Percentiles rank a stretch among this genome's conserved stretches.
Conservation (phyloP, 2,888 invertebrate genomes). For the Melangyna quadrimaculata region DNA sequence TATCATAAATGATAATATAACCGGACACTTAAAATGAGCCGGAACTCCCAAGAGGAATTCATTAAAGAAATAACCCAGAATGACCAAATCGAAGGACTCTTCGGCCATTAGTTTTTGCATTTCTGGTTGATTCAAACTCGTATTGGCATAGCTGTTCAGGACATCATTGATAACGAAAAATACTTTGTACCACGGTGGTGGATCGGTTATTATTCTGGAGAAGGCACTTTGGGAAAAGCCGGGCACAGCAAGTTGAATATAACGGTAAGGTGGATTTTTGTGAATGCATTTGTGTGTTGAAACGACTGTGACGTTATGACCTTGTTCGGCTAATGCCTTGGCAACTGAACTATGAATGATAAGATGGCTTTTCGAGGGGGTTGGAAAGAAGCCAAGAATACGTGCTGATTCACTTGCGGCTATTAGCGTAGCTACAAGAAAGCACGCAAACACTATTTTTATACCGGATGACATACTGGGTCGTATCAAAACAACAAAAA, state of each 20-base stretch:
- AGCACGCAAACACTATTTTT: neutral
- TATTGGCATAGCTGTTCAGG: conserved; percentile 13
- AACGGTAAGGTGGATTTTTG: conserved; percentile 40
- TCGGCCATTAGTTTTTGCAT: conserved; percentile 63
- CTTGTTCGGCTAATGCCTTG: conserved; percentile 74
- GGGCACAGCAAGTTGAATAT: conserved; percentile 30
- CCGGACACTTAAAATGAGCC: conserved; percentile 77
- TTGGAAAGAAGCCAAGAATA: conserved; percentile 76
- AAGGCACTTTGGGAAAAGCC: neutral
- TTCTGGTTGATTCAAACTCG: conserved; percentile 30
- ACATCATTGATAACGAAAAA: neutral
- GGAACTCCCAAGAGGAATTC: conserved; percentile 76
- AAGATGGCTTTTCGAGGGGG: conserved; percentile 76
- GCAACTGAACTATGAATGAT: conserved; percentile 76
- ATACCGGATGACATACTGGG: neutral
- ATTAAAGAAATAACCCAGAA: conserved; percentile 71
- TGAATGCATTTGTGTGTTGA: conserved; percentile 69
- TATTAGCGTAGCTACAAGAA: neutral
- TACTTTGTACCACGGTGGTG: neutral
- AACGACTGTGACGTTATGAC: conserved; percentile 78
- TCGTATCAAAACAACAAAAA: neutral
- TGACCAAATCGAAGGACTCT: conserved; percentile 72
- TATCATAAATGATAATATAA: conserved; percentile 75
- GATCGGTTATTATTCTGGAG: neutral
- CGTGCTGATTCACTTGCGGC: conserved; percentile 67